A percentile compares a stretch with the other conserved stretches of the same genome.
Conservation (phyloP, 2,797 vertebrate genomes). For the Chromobotia macracanthus region DNA sequence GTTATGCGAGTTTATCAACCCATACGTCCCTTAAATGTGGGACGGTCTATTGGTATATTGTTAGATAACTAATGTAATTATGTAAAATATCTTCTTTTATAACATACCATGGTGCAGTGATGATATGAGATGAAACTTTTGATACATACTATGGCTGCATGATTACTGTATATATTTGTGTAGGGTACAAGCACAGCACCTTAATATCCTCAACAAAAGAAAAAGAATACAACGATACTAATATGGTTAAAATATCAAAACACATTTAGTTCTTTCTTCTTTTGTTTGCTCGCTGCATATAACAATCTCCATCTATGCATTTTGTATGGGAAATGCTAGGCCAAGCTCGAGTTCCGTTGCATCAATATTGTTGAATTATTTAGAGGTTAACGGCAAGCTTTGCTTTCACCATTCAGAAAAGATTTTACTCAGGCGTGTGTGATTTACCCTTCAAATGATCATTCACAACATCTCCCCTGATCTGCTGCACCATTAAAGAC, state of each 20-base stretch:
- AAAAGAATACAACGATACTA: neutral
- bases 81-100: too few species aligned
- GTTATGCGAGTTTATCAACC: neutral
- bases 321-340: neutral
- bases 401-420: conserved; percentile 12
- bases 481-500: neutral
- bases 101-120: too few species aligned
- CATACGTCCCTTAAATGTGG: neutral
- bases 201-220: neutral
- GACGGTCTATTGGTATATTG: too few species aligned
- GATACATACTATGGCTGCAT: too few species aligned
- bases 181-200: neutral
- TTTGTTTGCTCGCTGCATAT: neutral
- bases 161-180: neutral
- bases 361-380: conserved; percentile 49
- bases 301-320: neutral
- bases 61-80: too few species aligned
- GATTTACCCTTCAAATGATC: conserved; percentile 9
- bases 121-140: too few species aligned
- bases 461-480: conserved; percentile 19
- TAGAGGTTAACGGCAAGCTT: neutral
- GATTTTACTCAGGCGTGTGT: neutral
- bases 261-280: neutral
- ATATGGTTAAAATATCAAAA: neutral
- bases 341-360: conserved; percentile 2